These are phyloP conservation scores for Drosophila ananassae DNA, from an alignment of 1,140 invertebrate genomes.

Conservation along the genomic window DNA sequence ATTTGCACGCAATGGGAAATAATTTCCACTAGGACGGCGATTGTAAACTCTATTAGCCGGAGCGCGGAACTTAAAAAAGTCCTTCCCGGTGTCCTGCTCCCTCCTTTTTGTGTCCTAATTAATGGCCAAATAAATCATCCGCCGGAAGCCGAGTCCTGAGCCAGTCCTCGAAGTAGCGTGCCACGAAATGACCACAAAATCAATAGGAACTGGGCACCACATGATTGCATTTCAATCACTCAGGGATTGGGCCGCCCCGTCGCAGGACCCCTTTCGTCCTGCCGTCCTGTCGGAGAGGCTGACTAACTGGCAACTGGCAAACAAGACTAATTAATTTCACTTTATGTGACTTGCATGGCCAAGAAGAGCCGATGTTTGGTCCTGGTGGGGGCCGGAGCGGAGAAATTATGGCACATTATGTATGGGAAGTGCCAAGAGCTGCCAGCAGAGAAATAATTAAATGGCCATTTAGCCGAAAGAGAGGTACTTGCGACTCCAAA, in stretches of 20 bases:
- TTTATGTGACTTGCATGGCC: conserved; percentile 68
- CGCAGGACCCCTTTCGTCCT: neutral
- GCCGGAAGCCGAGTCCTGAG: neutral
- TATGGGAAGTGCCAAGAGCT: conserved; percentile 47
- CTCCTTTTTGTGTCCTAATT: neutral
- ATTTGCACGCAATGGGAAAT: conserved; percentile 1
- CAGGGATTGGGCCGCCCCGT: conserved; percentile 1
- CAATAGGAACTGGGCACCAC: conserved; percentile 29
- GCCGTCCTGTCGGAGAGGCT: conserved; percentile 30
- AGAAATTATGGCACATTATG: conserved; percentile 53
- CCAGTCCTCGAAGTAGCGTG: conserved; percentile 11
- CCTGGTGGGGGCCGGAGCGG: neutral
- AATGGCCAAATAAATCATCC: conserved; percentile 21
- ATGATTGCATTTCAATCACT: conserved; percentile 48
- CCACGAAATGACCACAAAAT: conserved; percentile 10
- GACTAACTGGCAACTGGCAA: conserved; percentile 55
- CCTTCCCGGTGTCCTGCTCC: too few relatives aligned
- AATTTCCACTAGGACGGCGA: conserved; percentile 4
- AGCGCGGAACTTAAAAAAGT: neutral
- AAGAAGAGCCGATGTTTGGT: conserved; percentile 11
- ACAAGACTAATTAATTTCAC: conserved; percentile 73
- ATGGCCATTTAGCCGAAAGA: conserved; percentile 34
- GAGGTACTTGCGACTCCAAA: neutral
- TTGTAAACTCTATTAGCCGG: conserved; percentile 4
- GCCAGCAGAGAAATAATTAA: conserved; percentile 50